Percentiles rank a stretch among this genome's conserved stretches.
Conservation (phyloP, 2,888 invertebrate genomes). For the Drosophila fungiperda region DNA sequence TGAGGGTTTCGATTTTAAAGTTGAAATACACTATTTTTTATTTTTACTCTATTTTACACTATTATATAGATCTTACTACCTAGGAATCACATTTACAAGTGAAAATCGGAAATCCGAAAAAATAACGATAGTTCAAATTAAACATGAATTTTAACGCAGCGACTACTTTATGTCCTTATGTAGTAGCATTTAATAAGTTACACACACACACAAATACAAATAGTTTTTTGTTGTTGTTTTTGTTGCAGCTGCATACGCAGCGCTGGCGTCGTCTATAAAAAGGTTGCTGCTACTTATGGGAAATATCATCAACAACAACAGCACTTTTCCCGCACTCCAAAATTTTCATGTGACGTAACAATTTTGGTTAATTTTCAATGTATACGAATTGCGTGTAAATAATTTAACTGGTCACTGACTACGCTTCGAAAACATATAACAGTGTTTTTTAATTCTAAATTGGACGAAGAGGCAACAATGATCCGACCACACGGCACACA, state of each 20-base stretch:
- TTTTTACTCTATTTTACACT: constrained; percentile 53
- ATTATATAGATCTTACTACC: constrained; percentile 77
- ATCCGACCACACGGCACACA: constrained; percentile 41
- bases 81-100: constrained; percentile 77
- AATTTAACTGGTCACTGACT: constrained; percentile 8
- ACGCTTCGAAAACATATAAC: constrained; percentile 30
- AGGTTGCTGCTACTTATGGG: constrained; percentile 12
- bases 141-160: constrained; percentile 42
- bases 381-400: constrained; percentile 3
- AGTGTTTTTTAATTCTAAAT: constrained; percentile 43
- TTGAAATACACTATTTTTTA: constrained; percentile 63
- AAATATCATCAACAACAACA: constrained; percentile 23
- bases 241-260: constrained; percentile 30
- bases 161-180: constrained; percentile 46
- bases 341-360: constrained; percentile 63
- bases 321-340: constrained; percentile 44
- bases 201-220: constrained; percentile 6
- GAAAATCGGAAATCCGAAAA: constrained; percentile 48
- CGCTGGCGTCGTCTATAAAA: constrained; percentile 35
- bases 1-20: constrained; percentile 67
- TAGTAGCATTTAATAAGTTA: constrained; percentile 7
- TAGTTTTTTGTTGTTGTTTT: constrained; percentile 1
- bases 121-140: constrained; percentile 40
- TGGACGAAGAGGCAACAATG: constrained; percentile 25
- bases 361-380: constrained; percentile 31